These are phyloP conservation scores for Luehdorfia chinensis DNA, from an alignment of 1,140 invertebrate species.

Conservation along the genomic window DNA sequence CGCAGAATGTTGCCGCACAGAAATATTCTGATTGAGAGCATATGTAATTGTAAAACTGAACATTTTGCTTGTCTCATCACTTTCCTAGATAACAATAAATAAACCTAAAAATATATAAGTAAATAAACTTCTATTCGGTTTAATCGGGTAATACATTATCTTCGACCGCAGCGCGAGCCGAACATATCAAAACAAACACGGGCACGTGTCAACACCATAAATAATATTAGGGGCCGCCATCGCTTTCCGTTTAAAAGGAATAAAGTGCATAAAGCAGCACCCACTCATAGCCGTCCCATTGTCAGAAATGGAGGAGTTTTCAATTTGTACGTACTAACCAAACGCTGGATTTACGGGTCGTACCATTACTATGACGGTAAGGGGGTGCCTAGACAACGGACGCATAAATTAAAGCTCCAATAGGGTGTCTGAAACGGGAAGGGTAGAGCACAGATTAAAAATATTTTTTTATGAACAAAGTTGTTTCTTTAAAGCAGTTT, in stretches of 20 bases:
- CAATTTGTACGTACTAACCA: slow-evolving; percentile 57
- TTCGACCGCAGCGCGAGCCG: not conserved
- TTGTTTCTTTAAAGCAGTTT: too few species aligned
- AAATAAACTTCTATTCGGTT: too few species aligned
- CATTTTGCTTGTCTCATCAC: too few species aligned
- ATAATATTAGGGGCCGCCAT: slow-evolving; percentile 53
- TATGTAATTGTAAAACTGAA: too few species aligned
- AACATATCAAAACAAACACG: slow-evolving; percentile 9
- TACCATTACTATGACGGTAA: too few species aligned
- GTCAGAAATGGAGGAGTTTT: slow-evolving; percentile 28
- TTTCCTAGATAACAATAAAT: too few species aligned
- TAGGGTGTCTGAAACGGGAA: slow-evolving; percentile 30
- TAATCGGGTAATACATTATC: too few species aligned
- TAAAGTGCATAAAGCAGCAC: slow-evolving; percentile 18
- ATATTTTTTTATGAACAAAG: slow-evolving; percentile 2
- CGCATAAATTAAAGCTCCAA: slow-evolving; percentile 54
- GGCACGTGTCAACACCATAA: slow-evolving; percentile 55
- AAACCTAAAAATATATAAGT: too few species aligned
- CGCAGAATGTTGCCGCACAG: too few species aligned
- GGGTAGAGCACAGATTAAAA: slow-evolving; percentile 29
- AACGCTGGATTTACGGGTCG: slow-evolving; percentile 37
- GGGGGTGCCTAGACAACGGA: slow-evolving; percentile 40
- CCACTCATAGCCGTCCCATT: slow-evolving; percentile 24
- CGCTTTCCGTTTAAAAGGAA: slow-evolving; percentile 37
- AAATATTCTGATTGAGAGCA: too few species aligned